Percentiles rank a stretch among this genome's conserved stretches.
Conservation (phyloP, 2,888 invertebrate genomes). For the Pyrochroa serraticornis region DNA sequence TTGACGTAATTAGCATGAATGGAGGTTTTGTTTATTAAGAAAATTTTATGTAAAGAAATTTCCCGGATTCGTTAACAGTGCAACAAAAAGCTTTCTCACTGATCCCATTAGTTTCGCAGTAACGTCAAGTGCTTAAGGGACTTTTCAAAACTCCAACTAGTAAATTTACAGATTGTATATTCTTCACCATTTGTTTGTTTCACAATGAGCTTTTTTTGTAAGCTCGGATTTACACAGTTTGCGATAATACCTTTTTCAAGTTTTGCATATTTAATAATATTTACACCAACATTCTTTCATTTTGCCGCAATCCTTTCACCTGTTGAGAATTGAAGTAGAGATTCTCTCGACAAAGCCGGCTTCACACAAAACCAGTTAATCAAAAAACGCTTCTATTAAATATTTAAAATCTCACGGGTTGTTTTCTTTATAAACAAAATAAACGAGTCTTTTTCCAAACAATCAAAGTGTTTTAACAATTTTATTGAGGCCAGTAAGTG, state of each 20-base stretch:
- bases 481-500: neutral
- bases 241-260: slow-evolving; percentile 13
- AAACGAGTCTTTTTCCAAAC: neutral
- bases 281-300: slow-evolving; percentile 5
- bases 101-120: slow-evolving; percentile 23
- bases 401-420: neutral
- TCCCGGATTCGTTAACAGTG: slow-evolving; percentile 13
- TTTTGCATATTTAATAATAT: slow-evolving; percentile 17
- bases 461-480: too few species aligned
- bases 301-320: slow-evolving; percentile 10
- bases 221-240: slow-evolving; percentile 9
- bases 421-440: neutral
- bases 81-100: slow-evolving; percentile 20
- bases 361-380: slow-evolving; percentile 1
- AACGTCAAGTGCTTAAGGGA: slow-evolving; percentile 19
- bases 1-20: neutral
- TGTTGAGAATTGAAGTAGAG: slow-evolving; percentile 11
- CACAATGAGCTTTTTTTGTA: slow-evolving; percentile 14
- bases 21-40: slow-evolving; percentile 18
- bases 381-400: neutral
- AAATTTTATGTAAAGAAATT: slow-evolving; percentile 22
- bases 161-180: slow-evolving; percentile 24
- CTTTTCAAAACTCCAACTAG: slow-evolving; percentile 22
- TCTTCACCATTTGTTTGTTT: slow-evolving; percentile 10
- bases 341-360: slow-evolving; percentile 2